Base-by-base conservation (phyloP, 2,888 invertebrate species). In the Xanthia icteritia region DNA sequence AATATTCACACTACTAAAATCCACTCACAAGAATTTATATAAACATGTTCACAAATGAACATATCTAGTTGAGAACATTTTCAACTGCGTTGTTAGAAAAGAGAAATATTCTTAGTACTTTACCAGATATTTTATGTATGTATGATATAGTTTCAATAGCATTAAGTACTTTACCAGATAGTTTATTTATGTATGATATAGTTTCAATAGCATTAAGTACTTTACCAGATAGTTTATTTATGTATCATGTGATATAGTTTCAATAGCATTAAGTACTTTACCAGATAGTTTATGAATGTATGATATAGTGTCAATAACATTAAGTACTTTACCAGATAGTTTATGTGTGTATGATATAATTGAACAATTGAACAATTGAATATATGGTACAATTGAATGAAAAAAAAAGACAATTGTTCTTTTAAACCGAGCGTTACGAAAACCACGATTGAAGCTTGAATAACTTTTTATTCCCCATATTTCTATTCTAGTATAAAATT, bases 11-110 rank as follows among this genome's bases (percentile, higher is more conserved):
- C 39, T 23, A 61, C 64, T 75, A 84, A 83, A 84, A 77, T 42
- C 63, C 61, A 56, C 67, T 51, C 58, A 58, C 13, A 61, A 69
- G 65, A 69, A 63, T 75, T 84, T 84, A 81, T 84, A 84, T 84
- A 84, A 84, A 84, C 84, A 81, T 84, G 72, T 73, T 58, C 69
- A 60, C 74, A 81, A 84, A 84, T 84, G 84, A 81, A 84, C 77
- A 75, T 77, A 42, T 70, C 74, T 73, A 51, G 66, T 64, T 31
- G 63, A 61, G 70, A 56, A 73, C 61, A 84, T 73, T 84, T 81
- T 70, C 56, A 73, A 67, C 69, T 72, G 81, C 60, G 75, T 69
- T n/a, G 66, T 74, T 69, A 64, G 36, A 72, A 60, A 63, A 71
- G 39, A 64, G 42, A 73, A 76, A 60, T 39, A 39, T 60, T 61